A percentile compares a stretch with the other conserved stretches of the same genome.
phyloP scores from a whole-genome alignment of 2,888 invertebrate species.

The Phaonia tiefii region DNA sequence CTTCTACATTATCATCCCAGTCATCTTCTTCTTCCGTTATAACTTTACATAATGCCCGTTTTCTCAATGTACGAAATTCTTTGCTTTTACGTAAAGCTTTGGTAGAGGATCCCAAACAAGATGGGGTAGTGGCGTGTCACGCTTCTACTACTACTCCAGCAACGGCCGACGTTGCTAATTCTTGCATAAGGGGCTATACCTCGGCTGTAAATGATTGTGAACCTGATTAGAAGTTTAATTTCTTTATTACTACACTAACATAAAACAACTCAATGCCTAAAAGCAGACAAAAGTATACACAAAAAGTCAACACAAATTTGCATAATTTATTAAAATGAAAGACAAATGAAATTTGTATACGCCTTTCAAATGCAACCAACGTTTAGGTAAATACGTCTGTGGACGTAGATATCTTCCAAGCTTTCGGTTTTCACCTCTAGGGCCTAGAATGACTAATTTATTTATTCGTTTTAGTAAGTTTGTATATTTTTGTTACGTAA shows the following conservation, averaged over 20 bases:
- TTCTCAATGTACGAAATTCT: constrained; percentile 64
- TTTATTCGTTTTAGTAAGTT: constrained; percentile 25
- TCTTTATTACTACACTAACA: constrained; percentile 48
- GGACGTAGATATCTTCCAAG: constrained; percentile 3
- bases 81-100: constrained; percentile 65
- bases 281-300: constrained; percentile 51
- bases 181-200: constrained; percentile 66
- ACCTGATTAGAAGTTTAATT: constrained; percentile 68
- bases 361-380: constrained; percentile 27
- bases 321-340: constrained; percentile 56
- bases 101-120: constrained; percentile 61
- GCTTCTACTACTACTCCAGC: constrained; percentile 14
- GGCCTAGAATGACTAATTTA: not conserved
- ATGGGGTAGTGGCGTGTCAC: constrained; percentile 53
- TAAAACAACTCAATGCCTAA: constrained; percentile 57
- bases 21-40: constrained; percentile 56
- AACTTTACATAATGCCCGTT: constrained; percentile 62
- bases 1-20: not conserved
- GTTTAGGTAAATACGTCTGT: too few species aligned
- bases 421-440: not conserved
- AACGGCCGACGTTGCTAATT: constrained; percentile 46
- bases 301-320: constrained; percentile 58
- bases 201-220: constrained; percentile 68
- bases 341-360: constrained; percentile 40
- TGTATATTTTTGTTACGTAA: constrained; percentile 47